Evolutionary conservation across 2,797 vertebrate species (phyloP), one percentile per base, ranked within the genome.

Genomic region (Phataginus tetradactyla): DNA sequence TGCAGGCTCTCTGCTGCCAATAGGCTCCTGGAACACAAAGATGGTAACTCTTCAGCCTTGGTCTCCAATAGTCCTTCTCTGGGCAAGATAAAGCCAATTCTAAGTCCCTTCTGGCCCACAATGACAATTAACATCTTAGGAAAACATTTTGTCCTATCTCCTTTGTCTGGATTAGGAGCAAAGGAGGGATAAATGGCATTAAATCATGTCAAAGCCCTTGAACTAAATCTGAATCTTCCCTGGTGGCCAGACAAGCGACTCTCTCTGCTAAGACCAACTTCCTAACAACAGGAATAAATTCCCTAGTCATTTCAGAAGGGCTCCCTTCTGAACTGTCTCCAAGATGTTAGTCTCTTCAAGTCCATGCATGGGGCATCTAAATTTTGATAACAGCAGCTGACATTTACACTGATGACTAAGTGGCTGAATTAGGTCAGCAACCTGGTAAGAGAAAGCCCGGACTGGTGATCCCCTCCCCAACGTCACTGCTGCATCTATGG

Each of bases 351-450:
- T 79, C 59, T 81, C 51, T 78, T 95, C 49, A n/a, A 5, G 1
- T 63, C 42, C 78, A 57, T 23, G 17, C 17, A 49, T 5, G 81
- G 92, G n/a, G 72, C 64, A 90, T 34, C 25, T 90, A 84, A 57
- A 92, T 95, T 87, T 80, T 64, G 9, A 11, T 39, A 49, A 85
- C 71, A 85, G 77, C 2, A 80, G 39, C 32, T 81, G 68, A 93
- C 86, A 91, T 57, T 88, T 86, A 88, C 37, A 23, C 39, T 53
- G 63, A 87, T 85, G n/a, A 74, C 37, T 71, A 90, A 88, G 27
- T 85, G 91, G 72, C 13, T 85, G 64, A 93, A 63, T 91, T 91
- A 93, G 63, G 59, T 59, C 68, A 66, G 42, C 63, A 94, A 61
- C 68, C 68, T 68, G 21, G 45, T 42, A 80, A 74, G 10, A 53